Base-by-base conservation (phyloP, 2,888 invertebrate species). In the Eupithecia vulgata region DNA sequence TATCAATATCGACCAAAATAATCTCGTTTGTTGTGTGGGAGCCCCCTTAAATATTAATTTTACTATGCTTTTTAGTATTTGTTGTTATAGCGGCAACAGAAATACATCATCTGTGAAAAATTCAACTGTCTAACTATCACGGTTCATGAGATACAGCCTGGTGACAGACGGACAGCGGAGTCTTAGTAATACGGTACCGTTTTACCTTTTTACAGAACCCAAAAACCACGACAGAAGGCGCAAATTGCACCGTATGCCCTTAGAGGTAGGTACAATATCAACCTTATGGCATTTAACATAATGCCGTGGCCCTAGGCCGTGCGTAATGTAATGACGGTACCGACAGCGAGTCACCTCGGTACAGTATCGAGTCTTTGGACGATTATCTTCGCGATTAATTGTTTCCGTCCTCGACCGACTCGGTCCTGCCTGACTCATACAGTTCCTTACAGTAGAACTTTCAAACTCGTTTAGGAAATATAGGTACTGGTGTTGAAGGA, bases 341-440 rank as follows among this genome's bases (percentile, higher is more conserved):
- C 25, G 57, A 25, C 21, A 64, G 65, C 40, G 25, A 65, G 65
- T 64, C 62, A 40, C 40, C 65, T 37, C 21, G 40, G 21, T 21
- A 37, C 62, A 21, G 40, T 37, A n/a, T 65, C 40, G 65, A 65
- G 65, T 40, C 65, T 64, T 82, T 81, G 82, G 81, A 78, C 88
- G 85, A 88, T 89, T 89, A 89, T 89, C 87, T 87, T 84, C 82
- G 81, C 88, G 86, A 87, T 85, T 88, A 90, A 89, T 90, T 88
- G 87, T 87, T 88, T 88, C 89, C 89, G 88, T 80, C 78, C 80
- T 82, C 76, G 81, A 71, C 65, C 78, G 79, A 68, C 80, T 10
- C 40, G 40, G 40, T 40, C 78, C 80, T 81, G 81, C 78, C 80
- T 81, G 81, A 82, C 81, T 82, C 81, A 80, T 25, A 35, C 52